phyloP scores from a whole-genome alignment of 2,113 vertebrate species.

The Brienomyrus brachyistius region DNA sequence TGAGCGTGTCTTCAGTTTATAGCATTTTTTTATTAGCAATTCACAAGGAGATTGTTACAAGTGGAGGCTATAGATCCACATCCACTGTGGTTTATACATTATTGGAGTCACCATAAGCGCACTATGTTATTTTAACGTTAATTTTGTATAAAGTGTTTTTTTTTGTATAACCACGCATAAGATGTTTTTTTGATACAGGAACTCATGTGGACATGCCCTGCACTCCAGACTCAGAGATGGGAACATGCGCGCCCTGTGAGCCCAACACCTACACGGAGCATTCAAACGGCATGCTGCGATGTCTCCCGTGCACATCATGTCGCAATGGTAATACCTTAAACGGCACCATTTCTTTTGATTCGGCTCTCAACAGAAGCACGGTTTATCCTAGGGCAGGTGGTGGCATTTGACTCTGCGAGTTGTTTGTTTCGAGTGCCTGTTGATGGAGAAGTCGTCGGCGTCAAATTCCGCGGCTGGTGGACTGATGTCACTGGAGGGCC shows the following conservation, averaged over 20 bases:
- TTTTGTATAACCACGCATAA: background rate
- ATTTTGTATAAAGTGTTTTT: background rate
- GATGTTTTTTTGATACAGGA: slow-evolving; percentile 41
- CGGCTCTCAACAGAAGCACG: background rate
- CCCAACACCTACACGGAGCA: slow-evolving; percentile 61
- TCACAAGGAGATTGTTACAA: background rate
- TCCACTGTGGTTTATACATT: background rate
- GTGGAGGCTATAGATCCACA: background rate
- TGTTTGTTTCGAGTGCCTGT: background rate
- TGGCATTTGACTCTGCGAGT: background rate
- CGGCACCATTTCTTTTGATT: background rate
- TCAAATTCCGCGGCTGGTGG: background rate
- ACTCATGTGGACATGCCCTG: slow-evolving; percentile 55
- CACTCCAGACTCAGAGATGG: slow-evolving; percentile 40
- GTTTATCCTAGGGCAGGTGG: background rate
- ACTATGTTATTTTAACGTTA: background rate
- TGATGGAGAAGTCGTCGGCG: background rate
- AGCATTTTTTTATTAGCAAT: background rate
- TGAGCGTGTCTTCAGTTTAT: background rate
- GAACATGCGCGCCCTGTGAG: slow-evolving; percentile 51
- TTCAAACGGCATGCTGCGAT: slow-evolving; percentile 64
- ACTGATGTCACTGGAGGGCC: background rate
- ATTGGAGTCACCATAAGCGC: background rate
- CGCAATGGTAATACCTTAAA: slow-evolving; percentile 49
- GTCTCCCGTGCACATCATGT: slow-evolving; percentile 61